Base-by-base conservation (phyloP, 2,888 invertebrate species). In the Macrophya alboannulata region DNA sequence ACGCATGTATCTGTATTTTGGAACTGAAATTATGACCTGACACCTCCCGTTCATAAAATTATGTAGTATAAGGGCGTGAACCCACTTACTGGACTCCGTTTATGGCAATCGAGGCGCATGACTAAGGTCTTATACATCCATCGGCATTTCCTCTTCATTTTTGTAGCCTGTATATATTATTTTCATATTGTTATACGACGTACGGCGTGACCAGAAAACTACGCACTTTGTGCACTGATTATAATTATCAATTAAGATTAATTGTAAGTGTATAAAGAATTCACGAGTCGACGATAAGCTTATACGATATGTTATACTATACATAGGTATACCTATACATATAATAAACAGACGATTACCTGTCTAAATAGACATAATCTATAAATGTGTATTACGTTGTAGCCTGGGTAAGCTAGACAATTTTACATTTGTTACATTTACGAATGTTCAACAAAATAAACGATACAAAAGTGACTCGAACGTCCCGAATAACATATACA, bases 401-500 rank as follows among this genome's bases (percentile, higher is more conserved):
- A 45, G 21, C 21, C 17, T 74, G 21, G 17, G 74, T 15, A 74
- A 74, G 21, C 25, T 48, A n/a, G 4, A 45, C 45, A 74, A 25
- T 74, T 43, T 45, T 43, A 74, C 74, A 74, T 12, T 45, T 21
- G 68, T 68, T 77, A 77, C 51, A 77, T 37, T 55, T 51, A 77
- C 77, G 17, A 40, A 77, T 9, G 55, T 31, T 51, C 37, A n/a
- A 51, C 31, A 55, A 77, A 77, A 9, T 77, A 25, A 77, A 77
- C 77, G 31, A 77, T 21, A 77, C 51, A 77, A 45, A 74, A 45
- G 43, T 21, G 15, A 40, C 17, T 6, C n/a, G 40, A 37, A n/a
- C 17, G 31, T 31, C 21, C 9, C 0, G 40, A 71, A 21, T 21
- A 17, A 74, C 21, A 45, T n/a, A 45, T 12, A 74, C 21, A 31